A percentile compares a stretch with the other conserved stretches of the same genome.
phyloP scores from a whole-genome alignment of 2,113 vertebrate genomes.

The Prietella phreatophila region DNA sequence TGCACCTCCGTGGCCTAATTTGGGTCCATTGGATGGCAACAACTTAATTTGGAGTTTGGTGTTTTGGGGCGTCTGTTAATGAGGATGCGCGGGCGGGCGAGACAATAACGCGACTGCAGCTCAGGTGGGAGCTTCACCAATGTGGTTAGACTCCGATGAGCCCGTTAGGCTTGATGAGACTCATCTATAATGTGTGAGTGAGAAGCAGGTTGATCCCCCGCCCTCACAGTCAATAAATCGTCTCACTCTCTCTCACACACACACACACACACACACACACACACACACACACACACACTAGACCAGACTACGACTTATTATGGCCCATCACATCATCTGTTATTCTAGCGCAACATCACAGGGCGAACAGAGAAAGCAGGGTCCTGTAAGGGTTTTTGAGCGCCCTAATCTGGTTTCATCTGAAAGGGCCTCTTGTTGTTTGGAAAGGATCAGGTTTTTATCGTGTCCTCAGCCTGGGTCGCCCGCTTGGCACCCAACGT shows the following conservation, averaged over 20 bases:
- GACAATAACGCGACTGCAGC: conserved; percentile 70
- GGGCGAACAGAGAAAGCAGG: conserved; percentile 28
- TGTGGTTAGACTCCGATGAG: conserved; percentile 72
- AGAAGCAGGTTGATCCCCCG: conserved; percentile 63
- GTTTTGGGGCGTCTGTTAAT: conserved; percentile 70
- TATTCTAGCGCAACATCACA: conserved; percentile 42
- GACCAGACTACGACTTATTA: conserved; percentile 32
- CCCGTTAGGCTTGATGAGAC: conserved; percentile 71
- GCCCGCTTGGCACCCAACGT: conserved; percentile 48
- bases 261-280: background rate
- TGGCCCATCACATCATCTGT: conserved; percentile 29
- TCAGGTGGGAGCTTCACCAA: conserved; percentile 57
- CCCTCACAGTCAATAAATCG: conserved; percentile 32
- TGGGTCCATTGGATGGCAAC: conserved; percentile 77
- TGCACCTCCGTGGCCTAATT: conserved; percentile 66
- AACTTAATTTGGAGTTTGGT: conserved; percentile 76
- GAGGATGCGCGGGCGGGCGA: conserved; percentile 69
- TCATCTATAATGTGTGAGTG: conserved; percentile 77
- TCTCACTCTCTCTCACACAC: conserved; percentile 23
- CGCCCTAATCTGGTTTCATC: conserved; percentile 44
- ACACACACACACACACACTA: background rate
- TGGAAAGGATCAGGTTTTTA: conserved; percentile 54
- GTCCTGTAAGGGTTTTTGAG: conserved; percentile 38
- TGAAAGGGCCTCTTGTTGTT: conserved; percentile 54
- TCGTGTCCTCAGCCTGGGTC: conserved; percentile 51